Evolutionary conservation across 1,140 invertebrate genomes (phyloP).

Genomic region (Pseudomyrmex sp.): DNA sequence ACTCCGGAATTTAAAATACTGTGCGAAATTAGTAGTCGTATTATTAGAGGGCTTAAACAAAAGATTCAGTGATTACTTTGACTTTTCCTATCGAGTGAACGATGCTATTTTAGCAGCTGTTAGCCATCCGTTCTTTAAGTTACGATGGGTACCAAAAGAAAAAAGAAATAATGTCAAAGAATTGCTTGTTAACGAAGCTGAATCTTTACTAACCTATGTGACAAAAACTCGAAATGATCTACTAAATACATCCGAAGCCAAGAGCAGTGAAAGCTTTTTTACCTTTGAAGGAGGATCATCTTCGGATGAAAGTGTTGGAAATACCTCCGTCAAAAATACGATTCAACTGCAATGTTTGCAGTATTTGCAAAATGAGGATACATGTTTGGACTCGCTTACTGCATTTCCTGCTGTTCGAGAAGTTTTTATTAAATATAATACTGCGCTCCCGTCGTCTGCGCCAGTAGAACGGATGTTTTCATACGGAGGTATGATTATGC

Average conservation of each 20-base stretch:
- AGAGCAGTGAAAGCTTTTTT: conserved; percentile 8
- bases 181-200: conserved; percentile 19
- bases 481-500: conserved; percentile 16
- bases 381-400: conserved; percentile 25
- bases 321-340: conserved; percentile 36
- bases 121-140: conserved; percentile 59
- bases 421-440: conserved; percentile 55
- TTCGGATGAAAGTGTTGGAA: conserved; percentile 20
- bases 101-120: conserved; percentile 57
- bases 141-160: conserved; percentile 41
- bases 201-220: conserved; percentile 7
- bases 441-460: conserved; percentile 41
- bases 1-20: conserved; percentile 20
- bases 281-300: conserved; percentile 12
- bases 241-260: conserved; percentile 11
- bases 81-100: conserved; percentile 32
- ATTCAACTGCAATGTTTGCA: conserved; percentile 48
- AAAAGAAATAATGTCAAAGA: conserved; percentile 32
- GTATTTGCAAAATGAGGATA: conserved; percentile 38
- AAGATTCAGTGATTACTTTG: conserved; percentile 16
- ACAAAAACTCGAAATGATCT: conserved; percentile 14
- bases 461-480: conserved; percentile 51
- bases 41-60: conserved; percentile 23
- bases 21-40: conserved; percentile 3
- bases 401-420: conserved; percentile 33